Evolutionary conservation across 2,888 invertebrate species (phyloP), one percentile per base, ranked within the genome.

Genomic region (Lithophane semibrunnea): DNA sequence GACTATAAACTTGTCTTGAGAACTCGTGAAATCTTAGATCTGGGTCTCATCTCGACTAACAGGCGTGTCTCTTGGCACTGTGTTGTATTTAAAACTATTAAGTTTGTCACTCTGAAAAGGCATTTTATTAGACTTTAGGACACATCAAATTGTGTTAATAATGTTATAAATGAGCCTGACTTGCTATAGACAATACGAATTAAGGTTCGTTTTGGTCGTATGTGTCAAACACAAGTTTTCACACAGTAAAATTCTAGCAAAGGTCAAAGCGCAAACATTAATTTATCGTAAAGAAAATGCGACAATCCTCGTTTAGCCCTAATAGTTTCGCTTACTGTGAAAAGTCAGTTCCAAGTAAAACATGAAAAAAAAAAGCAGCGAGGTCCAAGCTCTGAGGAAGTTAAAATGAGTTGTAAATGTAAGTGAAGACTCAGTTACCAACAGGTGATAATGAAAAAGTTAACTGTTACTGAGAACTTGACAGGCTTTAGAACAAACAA

Each of bases 361-460:
- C 52, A 70, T 58, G 61, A 66, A 75, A 67, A 84, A 80, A 81
- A 74, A 79, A 82, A 63, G 21, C 52, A 65, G 13, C 60, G 42
- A 71, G 65, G 71, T 75, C 77, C 76, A 63, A 61, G 49, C 79
- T 70, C 75, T 66, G 66, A 65, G 71, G 69, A 87, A 88, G 87
- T 86, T 88, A 80, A 83, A 89, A 90, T 84, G 79, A 88, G 83
- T 89, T 88, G 80, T 84, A 85, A 88, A 88, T 88, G 86, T 84
- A 82, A 82, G 84, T 75, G 78, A 82, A 85, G 80, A 73, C 77
- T 73, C 72, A 74, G 80, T 82, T 73, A 76, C 78, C 82, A 83
- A 86, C 83, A 88, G 89, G 89, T 90, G 82, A 90, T 88, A 88
- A 86, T 85, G 84, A 83, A 86, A 87, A 86, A 88, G 85, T 88